Base-by-base conservation (phyloP, 2,888 invertebrate species). In the Yponomeuta plumbellus region DNA sequence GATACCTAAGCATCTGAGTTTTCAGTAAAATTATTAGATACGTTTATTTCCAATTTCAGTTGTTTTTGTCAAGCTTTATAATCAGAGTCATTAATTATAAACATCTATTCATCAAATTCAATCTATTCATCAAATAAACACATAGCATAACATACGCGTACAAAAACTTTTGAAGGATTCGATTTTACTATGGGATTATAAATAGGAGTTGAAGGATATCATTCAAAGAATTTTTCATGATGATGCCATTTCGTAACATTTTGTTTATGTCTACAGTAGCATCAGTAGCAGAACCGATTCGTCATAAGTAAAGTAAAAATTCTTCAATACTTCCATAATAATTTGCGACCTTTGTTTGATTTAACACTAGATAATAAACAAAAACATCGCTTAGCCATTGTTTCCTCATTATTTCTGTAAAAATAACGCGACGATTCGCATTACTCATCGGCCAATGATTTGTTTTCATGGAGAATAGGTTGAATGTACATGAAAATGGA, bases 361-460 rank as follows among this genome's bases (percentile, higher is more conserved):
- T 52, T 17, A 52, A 44, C 44, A 2, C 44, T 11, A 52, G 44
- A 17, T 52, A 17, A 20, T 62, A 62, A 62, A 62, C 62, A 62
- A 34, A 62, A 62, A 73, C 73, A 70, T 68, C 62, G 17, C 65
- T 66, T 34, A 70, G 68, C 72, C 68, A 76, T 75, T 74, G 76
- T 77, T 72, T 74, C 72, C 76, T 72, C 67, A 68, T 69, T 69
- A 73, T 75, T 76, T 75, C 69, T 69, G 72, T 72, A 72, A 75
- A 74, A 76, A 75, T 39, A 62, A 62, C 39, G 39, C 40, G 39
- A 62, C 39, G 34, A 39, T 8, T 23, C 59, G 22, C 23, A 59
- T 59, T 59, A 22, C 21, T 59, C 11, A 59, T 13, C 17, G 44
- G 44, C 17, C 44, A 52, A 52, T 52, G 44, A 52, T 52, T 52